Percentiles rank a stretch among this genome's conserved stretches.
These are phyloP conservation scores for Actinemys pallida DNA, from an alignment of 2,113 vertebrate genomes.

Conservation along the genomic window DNA sequence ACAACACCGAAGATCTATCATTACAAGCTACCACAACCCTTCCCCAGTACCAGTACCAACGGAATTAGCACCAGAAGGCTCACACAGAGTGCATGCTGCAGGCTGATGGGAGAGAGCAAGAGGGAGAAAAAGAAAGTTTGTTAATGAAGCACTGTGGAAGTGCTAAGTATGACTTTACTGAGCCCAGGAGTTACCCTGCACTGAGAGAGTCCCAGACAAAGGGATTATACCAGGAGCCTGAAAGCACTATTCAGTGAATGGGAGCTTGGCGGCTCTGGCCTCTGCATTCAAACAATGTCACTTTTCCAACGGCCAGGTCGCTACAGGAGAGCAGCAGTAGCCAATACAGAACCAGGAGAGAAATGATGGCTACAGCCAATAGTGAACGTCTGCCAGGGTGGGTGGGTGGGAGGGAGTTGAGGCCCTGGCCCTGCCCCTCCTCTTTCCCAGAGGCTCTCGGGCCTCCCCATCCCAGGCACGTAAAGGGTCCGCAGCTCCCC, in stretches of 20 bases:
- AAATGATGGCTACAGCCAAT: background rate
- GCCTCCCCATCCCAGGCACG: no score
- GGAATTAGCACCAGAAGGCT: background rate
- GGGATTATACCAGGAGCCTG: background rate
- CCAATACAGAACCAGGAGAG: background rate
- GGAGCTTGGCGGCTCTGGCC: background rate
- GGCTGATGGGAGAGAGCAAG: background rate
- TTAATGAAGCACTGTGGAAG: accelerated
- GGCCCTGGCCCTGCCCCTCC: no score
- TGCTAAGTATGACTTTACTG: background rate
- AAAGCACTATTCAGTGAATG: background rate
- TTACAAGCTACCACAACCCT: background rate
- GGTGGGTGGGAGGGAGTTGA: no score
- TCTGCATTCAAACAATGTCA: background rate
- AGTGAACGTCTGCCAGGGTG: background rate
- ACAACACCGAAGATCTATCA: accelerated
- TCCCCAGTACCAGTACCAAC: background rate
- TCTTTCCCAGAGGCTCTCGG: no score
- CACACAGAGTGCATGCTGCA: background rate
- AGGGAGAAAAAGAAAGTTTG: background rate
- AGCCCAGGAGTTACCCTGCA: background rate
- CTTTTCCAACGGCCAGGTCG: background rate
- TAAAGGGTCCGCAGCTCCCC: no score
- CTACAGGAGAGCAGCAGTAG: background rate
- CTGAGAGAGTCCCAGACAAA: background rate